phyloP scores from a whole-genome alignment of 2,113 vertebrate genomes.

The Alethe diademata region DNA sequence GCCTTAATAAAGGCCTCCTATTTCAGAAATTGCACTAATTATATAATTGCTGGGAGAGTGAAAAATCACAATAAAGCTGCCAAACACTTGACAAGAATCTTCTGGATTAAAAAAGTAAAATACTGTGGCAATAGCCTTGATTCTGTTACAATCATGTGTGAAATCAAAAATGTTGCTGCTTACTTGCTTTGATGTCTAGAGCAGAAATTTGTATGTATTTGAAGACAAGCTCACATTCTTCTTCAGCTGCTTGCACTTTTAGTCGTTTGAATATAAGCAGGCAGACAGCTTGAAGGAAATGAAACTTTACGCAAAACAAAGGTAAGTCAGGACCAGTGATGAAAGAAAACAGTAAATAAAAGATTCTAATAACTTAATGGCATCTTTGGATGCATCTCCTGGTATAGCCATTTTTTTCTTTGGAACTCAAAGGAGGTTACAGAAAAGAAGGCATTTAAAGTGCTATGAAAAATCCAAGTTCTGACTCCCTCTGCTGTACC shows the following conservation, averaged over 20 bases:
- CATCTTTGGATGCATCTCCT: not conserved
- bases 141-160: not conserved
- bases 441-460: not conserved
- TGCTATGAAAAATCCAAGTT: not conserved
- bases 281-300: not conserved
- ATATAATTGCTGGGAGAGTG: not conserved
- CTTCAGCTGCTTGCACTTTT: not conserved
- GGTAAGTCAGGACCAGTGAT: not conserved
- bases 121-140: not conserved
- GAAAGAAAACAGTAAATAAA: not conserved
- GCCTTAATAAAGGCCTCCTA: not conserved
- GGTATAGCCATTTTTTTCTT: not conserved
- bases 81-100: not conserved
- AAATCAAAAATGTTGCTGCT: not conserved
- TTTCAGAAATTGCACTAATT: not conserved
- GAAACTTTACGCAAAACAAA: not conserved
- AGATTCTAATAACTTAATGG: not conserved
- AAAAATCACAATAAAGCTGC: not conserved
- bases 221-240: not conserved
- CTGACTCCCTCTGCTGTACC: not conserved
- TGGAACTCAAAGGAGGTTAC: not conserved
- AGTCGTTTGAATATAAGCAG: not conserved
- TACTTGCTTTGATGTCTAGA: not conserved
- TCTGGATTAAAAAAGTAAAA: not conserved
- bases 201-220: not conserved